Evolutionary conservation across 2,113 vertebrate species (phyloP).

Genomic region (Nansenia antarctica): DNA sequence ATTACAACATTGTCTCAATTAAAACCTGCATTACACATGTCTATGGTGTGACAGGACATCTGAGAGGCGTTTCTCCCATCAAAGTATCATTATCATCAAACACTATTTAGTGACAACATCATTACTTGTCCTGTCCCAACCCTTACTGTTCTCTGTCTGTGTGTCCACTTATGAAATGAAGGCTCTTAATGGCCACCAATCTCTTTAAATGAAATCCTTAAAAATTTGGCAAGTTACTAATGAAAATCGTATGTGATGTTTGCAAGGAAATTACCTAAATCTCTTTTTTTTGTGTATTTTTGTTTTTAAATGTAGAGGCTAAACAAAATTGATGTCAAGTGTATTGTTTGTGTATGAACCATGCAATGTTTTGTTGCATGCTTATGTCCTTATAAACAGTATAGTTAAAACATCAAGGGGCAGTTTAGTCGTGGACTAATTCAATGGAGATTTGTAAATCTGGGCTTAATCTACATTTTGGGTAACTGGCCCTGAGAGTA

Average conservation of each 20-base stretch:
- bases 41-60: constrained; percentile 30
- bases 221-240: background rate
- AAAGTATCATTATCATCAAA: constrained; percentile 29
- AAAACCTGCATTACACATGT: constrained; percentile 32
- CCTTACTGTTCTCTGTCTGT: background rate
- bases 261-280: background rate
- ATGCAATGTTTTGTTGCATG: constrained; percentile 35
- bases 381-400: constrained; percentile 8
- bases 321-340: constrained; percentile 21
- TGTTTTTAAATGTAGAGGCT: constrained; percentile 5
- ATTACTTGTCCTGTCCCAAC: constrained; percentile 21
- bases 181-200: constrained; percentile 18
- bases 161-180: background rate
- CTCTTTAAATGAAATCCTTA: constrained; percentile 19
- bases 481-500: too few species aligned
- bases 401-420: background rate
- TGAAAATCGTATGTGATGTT: background rate
- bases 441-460: too few species aligned
- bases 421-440: background rate
- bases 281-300: background rate
- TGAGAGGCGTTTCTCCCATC: background rate
- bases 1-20: background rate
- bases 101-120: constrained; percentile 17
- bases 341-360: constrained; percentile 35
- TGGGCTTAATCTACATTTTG: too few species aligned